Evolutionary conservation across 2,113 vertebrate genomes (phyloP), one percentile per base, ranked within the genome.

Genomic region (Peromyscus polionotus): DNA sequence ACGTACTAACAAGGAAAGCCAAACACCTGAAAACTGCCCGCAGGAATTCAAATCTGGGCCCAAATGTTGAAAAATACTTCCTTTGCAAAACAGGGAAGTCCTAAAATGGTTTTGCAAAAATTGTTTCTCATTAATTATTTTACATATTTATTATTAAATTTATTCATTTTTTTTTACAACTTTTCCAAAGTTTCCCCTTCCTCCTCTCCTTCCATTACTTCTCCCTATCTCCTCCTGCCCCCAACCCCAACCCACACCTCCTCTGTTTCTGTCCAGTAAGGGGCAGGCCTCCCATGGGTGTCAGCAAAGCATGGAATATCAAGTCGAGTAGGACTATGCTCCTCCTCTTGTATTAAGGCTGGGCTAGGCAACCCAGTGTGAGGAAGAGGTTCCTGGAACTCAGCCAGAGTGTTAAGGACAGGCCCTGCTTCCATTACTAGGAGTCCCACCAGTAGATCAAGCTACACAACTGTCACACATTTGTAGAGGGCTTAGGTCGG

Each of bases 1-100:
- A 51, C 51, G 4, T 4, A 54, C 31, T 88, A 91, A 83, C 10
- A 75, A 95, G 67, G 17, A 79, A 87, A 51, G 51, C 33, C 45
- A 83, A 94, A 77, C 3, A 67, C 19, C 20, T 9, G 24, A 24
- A 79, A 51, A 51, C 1, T 16, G 36, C 26, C 5, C 84, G 19
- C 28, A 79, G 80, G 61, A 57, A 83, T 68, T 42, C 51, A 13
- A 77, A 65, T 91, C 10, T 61, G 42, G 63, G 59, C 31, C 9
- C 89, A 90, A 88, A 70, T 33, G 14, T 84, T 88, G 88, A 75
- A 89, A 67, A 22, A n/a, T 63, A 81, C 59, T 81, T 93, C 22
- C 19, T 77, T 94, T 20, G 72, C 14, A 51, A 45, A 72, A 88
- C 20, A 88, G 36, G 45, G 36, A 90, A 88, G 13, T 84, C 26